A percentile compares a stretch with the other conserved stretches of the same genome.
These are phyloP conservation scores for Thaumetopoea pityocampa DNA, from an alignment of 1,140 invertebrate species.

Conservation along the genomic window DNA sequence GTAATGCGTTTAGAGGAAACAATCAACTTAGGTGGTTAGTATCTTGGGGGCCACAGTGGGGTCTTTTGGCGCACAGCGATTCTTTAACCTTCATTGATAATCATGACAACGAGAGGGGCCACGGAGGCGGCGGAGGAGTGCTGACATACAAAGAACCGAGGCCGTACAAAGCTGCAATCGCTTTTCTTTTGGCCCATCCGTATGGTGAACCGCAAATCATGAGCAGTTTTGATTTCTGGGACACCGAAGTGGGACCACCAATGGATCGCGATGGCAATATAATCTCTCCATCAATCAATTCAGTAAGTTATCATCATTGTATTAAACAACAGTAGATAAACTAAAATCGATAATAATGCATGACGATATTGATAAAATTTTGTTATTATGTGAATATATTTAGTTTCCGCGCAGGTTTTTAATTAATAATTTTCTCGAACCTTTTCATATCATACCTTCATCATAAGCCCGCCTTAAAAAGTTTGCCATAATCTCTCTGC, in stretches of 20 bases:
- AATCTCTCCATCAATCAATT: slow-evolving; percentile 79
- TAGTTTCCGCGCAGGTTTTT: no score
- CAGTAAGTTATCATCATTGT: slow-evolving; percentile 42
- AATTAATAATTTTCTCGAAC: no score
- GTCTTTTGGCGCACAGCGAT: slow-evolving; percentile 74
- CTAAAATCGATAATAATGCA: no score
- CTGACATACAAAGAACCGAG: slow-evolving; percentile 78
- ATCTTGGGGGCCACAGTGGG: slow-evolving; percentile 77
- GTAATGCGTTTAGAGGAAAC: slow-evolving; percentile 59
- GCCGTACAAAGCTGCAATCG: slow-evolving; percentile 81
- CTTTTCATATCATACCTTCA: no score
- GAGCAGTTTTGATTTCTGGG: slow-evolving; percentile 83
- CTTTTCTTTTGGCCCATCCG: slow-evolving; percentile 89
- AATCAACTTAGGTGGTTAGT: slow-evolving; percentile 65
- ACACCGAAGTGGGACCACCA: slow-evolving; percentile 78
- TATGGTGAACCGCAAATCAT: slow-evolving; percentile 87
- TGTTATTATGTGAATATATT: no score
- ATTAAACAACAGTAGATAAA: no score
- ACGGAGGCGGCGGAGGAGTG: slow-evolving; percentile 77
- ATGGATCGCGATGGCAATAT: slow-evolving; percentile 79
- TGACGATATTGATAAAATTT: no score
- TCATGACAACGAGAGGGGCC: slow-evolving; percentile 78
- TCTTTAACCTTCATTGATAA: slow-evolving; percentile 82
- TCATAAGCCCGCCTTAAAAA: no score
- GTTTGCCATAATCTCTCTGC: no score